Evolutionary conservation across 64 coral and sea anemone species (phyloP).

Genomic region (Montipora foliosa): DNA sequence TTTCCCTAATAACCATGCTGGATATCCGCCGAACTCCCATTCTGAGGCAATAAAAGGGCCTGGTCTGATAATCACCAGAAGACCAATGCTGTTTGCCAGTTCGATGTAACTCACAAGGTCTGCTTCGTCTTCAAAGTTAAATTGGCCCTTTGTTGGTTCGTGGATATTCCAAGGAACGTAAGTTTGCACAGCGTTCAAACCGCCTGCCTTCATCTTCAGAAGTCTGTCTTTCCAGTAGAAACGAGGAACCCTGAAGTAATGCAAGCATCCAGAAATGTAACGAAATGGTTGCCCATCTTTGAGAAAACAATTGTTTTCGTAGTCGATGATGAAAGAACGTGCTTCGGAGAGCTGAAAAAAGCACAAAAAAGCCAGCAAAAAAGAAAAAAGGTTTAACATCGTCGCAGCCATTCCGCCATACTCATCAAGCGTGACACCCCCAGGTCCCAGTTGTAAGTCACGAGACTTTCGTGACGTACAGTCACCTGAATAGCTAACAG

Average conservation of each 20-base stretch:
- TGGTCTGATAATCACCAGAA: constrained; percentile 84
- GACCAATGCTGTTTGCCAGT: constrained; percentile 72
- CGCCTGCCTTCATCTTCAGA: constrained; percentile 93
- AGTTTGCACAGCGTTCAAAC: constrained; percentile 93
- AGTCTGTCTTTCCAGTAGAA: constrained; percentile 98
- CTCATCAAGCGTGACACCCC: too few species aligned
- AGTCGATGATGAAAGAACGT: constrained; percentile 91
- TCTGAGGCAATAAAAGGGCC: constrained; percentile 96
- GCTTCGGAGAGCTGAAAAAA: constrained; percentile 7
- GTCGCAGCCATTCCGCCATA: too few species aligned
- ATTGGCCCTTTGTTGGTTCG: constrained; percentile 77
- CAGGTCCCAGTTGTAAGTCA: too few species aligned
- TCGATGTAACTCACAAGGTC: constrained; percentile 89
- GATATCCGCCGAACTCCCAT: constrained; percentile 97
- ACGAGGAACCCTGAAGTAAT: constrained; percentile 95
- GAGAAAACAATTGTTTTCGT: constrained; percentile 78
- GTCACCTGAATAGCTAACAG: too few species aligned
- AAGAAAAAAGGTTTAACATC: not conserved
- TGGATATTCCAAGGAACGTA: constrained; percentile 98
- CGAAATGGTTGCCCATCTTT: constrained; percentile 99
- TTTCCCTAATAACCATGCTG: constrained; percentile 86
- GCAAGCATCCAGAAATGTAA: constrained; percentile 90
- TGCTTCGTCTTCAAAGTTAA: constrained; percentile 96
- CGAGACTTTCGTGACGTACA: too few species aligned
- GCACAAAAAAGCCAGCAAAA: not conserved